phyloP scores from a whole-genome alignment of 2,797 vertebrate species.

The Echiichthys vipera region DNA sequence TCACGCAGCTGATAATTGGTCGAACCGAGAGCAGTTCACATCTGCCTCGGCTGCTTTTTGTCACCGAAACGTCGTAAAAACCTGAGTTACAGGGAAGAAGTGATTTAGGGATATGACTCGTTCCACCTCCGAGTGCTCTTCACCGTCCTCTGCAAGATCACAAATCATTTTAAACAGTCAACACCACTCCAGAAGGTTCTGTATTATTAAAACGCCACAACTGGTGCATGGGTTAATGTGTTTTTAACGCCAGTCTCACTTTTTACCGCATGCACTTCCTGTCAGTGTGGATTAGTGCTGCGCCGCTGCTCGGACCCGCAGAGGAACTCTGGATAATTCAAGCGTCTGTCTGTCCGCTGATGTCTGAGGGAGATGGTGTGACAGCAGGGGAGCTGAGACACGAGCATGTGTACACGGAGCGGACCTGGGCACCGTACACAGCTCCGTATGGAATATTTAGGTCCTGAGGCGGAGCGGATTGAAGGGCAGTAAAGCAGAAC shows the following conservation, averaged over 20 bases:
- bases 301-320: conserved; percentile 10
- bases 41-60: too few species aligned
- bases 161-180: conserved; percentile 1
- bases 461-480: not conserved
- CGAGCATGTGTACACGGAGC: not conserved
- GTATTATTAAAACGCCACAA: not conserved
- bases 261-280: conserved; percentile 33
- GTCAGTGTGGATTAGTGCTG: conserved; percentile 57
- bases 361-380: conserved; percentile 22
- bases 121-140: conserved; percentile 2
- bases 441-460: not conserved
- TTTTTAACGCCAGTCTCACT: not conserved
- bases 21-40: not conserved
- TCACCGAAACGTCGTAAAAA: too few species aligned
- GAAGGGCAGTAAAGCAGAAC: too few species aligned
- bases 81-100: not conserved
- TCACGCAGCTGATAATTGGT: not conserved
- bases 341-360: conserved; percentile 16
- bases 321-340: conserved; percentile 45
- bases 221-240: not conserved
- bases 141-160: not conserved
- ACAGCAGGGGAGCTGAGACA: conserved; percentile 14
- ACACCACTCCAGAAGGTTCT: not conserved
- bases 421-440: not conserved
- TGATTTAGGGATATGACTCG: not conserved